Conservation (phyloP, 2,797 vertebrate species). For the Pyrocephalus nanus region DNA sequence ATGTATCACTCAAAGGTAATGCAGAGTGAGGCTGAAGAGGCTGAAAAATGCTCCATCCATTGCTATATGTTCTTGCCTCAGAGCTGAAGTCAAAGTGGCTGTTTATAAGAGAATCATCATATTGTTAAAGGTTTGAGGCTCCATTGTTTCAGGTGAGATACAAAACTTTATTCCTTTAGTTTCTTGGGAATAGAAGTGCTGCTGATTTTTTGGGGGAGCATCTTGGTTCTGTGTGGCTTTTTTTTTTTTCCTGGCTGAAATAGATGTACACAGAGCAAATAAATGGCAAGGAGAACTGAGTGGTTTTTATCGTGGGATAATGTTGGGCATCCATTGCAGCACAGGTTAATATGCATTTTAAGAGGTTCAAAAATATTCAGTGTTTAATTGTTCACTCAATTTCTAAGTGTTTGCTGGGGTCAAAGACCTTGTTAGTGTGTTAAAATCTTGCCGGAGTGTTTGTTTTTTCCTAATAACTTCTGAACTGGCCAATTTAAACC, state of each 20-base stretch:
- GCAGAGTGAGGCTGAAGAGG: slow-evolving; percentile 30
- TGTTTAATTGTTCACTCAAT: slow-evolving; percentile 19
- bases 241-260: slow-evolving; percentile 49
- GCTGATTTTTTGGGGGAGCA: slow-evolving; percentile 44
- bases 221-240: slow-evolving; percentile 1
- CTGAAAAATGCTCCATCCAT: background rate
- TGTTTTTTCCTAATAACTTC: slow-evolving; percentile 23
- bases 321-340: background rate
- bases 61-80: background rate
- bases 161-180: background rate
- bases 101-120: background rate
- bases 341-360: slow-evolving; percentile 62
- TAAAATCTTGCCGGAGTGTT: slow-evolving; percentile 26
- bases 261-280: slow-evolving; percentile 11
- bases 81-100: slow-evolving; percentile 12
- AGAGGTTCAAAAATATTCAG: slow-evolving; percentile 56
- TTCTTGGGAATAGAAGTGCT: background rate
- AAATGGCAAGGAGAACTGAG: slow-evolving; percentile 54
- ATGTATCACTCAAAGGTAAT: slow-evolving; percentile 73
- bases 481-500: background rate
- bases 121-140: background rate
- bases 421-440: slow-evolving; percentile 30
- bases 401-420: slow-evolving; percentile 63
- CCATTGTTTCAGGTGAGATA: slow-evolving; percentile 40
- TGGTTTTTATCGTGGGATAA: slow-evolving; percentile 27